Percentiles rank a stretch among this genome's conserved stretches.
Evolutionary conservation across 2,888 invertebrate species (phyloP).

Genomic region (Cheilosia scutellata): DNA sequence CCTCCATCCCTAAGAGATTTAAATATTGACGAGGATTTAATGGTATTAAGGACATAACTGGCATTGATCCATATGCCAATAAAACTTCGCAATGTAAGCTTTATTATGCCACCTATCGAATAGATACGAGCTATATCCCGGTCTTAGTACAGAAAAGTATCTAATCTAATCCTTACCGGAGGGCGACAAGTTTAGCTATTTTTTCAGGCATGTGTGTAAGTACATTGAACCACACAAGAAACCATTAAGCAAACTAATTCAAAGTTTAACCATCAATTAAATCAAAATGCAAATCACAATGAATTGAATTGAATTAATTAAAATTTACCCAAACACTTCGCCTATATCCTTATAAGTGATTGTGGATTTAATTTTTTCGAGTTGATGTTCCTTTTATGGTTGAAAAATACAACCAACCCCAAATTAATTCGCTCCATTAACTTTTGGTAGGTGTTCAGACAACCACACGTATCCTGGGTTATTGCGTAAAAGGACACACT

Average conservation of each 20-base stretch:
- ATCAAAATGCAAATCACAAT: conserved; percentile 39
- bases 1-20: conserved; percentile 49
- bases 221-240: conserved; percentile 1
- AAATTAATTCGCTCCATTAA: conserved; percentile 62
- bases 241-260: neutral
- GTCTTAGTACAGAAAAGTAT: neutral
- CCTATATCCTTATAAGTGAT: conserved; percentile 36
- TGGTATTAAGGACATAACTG: conserved; percentile 61
- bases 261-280: conserved; percentile 56
- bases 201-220: neutral
- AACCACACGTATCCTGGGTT: neutral
- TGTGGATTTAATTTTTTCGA: conserved; percentile 33
- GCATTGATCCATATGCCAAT: conserved; percentile 59
- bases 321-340: conserved; percentile 1
- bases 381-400: neutral
- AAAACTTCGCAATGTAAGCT: conserved; percentile 40
- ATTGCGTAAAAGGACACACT: neutral
- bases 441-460: conserved; percentile 15
- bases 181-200: neutral
- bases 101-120: conserved; percentile 22
- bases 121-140: neutral
- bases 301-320: conserved; percentile 64
- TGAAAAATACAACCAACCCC: conserved; percentile 7
- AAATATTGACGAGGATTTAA: conserved; percentile 68
- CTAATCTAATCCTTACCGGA: neutral